Conservation (phyloP, 2,888 invertebrate species). For the Falcaria lacertinaria region DNA sequence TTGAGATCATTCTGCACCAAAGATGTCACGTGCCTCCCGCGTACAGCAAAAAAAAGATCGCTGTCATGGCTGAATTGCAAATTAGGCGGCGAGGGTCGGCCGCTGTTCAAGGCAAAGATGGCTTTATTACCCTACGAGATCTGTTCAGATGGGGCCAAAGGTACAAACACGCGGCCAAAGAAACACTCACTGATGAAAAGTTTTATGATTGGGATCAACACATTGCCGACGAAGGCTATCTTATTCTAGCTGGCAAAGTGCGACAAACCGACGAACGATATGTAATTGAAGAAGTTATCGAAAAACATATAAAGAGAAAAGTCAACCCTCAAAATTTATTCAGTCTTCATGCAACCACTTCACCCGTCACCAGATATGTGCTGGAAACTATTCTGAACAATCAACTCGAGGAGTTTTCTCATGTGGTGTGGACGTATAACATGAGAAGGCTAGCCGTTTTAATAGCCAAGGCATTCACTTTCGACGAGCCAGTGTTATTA, state of each 20-base stretch:
- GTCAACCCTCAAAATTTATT: slow-evolving; percentile 87
- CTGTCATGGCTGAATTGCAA: slow-evolving; percentile 94
- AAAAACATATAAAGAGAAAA: slow-evolving; percentile 88
- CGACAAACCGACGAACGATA: slow-evolving; percentile 89
- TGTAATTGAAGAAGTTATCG: slow-evolving; percentile 89
- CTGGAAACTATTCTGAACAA: slow-evolving; percentile 82
- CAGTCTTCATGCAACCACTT: slow-evolving; percentile 83
- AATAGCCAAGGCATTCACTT: slow-evolving; percentile 91
- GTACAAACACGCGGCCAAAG: slow-evolving; percentile 86
- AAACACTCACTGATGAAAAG: slow-evolving; percentile 72
- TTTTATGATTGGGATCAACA: slow-evolving; percentile 98
- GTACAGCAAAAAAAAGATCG: slow-evolving; percentile 94
- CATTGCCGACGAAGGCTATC: slow-evolving; percentile 96
- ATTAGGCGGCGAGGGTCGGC: slow-evolving; percentile 90
- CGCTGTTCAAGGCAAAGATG: slow-evolving; percentile 94
- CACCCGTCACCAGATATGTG: slow-evolving; percentile 86
- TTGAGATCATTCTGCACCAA: slow-evolving; percentile 92
- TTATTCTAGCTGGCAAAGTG: slow-evolving; percentile 95
- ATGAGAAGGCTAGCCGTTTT: slow-evolving; percentile 90
- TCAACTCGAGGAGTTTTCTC: slow-evolving; percentile 80
- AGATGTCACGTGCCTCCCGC: slow-evolving; percentile 92
- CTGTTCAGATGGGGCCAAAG: slow-evolving; percentile 98
- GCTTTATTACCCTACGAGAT: slow-evolving; percentile 96
- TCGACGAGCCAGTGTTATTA: slow-evolving; percentile 95
- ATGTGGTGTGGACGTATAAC: slow-evolving; percentile 96